These are phyloP conservation scores for Sebastes fasciatus DNA, from an alignment of 2,113 vertebrate genomes.

Conservation along the genomic window DNA sequence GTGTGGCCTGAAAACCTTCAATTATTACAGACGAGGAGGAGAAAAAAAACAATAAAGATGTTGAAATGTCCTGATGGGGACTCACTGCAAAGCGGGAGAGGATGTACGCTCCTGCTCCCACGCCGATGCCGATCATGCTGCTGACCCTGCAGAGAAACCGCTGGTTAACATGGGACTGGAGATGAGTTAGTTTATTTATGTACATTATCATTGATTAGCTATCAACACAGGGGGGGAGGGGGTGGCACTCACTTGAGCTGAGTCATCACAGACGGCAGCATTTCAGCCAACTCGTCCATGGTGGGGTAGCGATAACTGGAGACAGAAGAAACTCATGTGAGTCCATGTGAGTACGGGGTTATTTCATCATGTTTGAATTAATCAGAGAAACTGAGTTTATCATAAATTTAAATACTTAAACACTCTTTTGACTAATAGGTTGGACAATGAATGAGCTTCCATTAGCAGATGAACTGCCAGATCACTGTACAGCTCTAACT, in stretches of 20 bases:
- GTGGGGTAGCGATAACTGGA: conserved; percentile 94
- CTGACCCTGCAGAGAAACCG: conserved; percentile 73
- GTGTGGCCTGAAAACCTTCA: conserved; percentile 31
- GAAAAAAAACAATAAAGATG: background rate
- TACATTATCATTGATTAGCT: conserved; percentile 21
- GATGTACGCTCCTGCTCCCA: conserved; percentile 84
- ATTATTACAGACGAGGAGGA: conserved; percentile 15
- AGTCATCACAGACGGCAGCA: conserved; percentile 93
- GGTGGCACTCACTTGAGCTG: conserved; percentile 90
- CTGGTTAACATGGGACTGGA: conserved; percentile 14
- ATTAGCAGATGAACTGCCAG: conserved; percentile 42
- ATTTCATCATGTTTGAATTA: background rate
- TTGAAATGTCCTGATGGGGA: conserved; percentile 28
- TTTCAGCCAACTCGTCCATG: conserved; percentile 96
- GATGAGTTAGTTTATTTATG: conserved; percentile 11
- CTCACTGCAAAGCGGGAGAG: conserved; percentile 84
- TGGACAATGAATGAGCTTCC: background rate
- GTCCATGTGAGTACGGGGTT: background rate
- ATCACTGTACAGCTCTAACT: background rate
- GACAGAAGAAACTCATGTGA: conserved; percentile 1
- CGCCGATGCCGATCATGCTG: conserved; percentile 84
- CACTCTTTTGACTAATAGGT: background rate
- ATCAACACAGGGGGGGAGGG: background rate
- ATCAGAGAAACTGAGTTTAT: background rate
- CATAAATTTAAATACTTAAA: background rate